Base-by-base conservation (phyloP, 1,140 invertebrate genomes). In the Zophobas morio region DNA sequence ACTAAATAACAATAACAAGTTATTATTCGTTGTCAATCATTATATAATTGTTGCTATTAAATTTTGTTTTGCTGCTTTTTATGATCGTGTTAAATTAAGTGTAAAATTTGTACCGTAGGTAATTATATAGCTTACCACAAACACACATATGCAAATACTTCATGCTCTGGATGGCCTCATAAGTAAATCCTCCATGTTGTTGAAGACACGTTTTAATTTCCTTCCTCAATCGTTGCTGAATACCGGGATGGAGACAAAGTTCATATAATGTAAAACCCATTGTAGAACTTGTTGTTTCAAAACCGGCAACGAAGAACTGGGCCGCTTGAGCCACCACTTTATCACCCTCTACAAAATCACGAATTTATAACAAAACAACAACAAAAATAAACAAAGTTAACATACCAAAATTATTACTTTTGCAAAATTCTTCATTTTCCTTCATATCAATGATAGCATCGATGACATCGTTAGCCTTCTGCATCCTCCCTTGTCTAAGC, bases 261-360 rank as follows among this genome's bases (percentile, higher is more conserved):
- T 92, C 90, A 79, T 93, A 90, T 0, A 93, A 82, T 8, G 89
- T 87, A 81, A 92, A 93, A 0, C 90, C 85, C 70, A 96, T 90
- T 0, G 91, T 89, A 1, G 90, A 91, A 0, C 93, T 92, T 0
- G 77, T 75, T 0, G 91, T 92, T 81, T 92, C 91, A 78, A 90
- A 93, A 1, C 91, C 92, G 60, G 88, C 92, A 5, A 88, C 76
- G 78, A 91, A 90, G 77, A 93, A 92, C 2, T 91, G 72, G 0
- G 90, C 84, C 1, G 88, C 87, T 80, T 92, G 90, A 0, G 89
- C 88, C 0, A 89, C 80, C 4, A 93, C 85, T 80, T 90, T 88
- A 36, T 88, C 86, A 1, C 86, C 87, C 66, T 82, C 77, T 74
- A 72, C 39, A 73, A 76, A 2, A 34, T 2, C 2, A 36, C 6